These are phyloP conservation scores for Epicampocera succincta DNA, from an alignment of 2,888 invertebrate species.

Conservation along the genomic window DNA sequence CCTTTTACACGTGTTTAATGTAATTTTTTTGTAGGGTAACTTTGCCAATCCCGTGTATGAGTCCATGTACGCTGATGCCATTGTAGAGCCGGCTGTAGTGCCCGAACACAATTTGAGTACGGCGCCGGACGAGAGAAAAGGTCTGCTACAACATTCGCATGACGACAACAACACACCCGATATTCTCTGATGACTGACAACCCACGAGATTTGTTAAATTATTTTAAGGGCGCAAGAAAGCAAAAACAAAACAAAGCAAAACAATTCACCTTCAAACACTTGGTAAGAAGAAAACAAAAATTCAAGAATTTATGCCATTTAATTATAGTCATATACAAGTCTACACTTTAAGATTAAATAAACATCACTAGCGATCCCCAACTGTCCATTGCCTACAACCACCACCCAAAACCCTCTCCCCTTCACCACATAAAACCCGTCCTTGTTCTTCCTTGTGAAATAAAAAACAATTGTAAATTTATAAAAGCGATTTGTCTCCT, in stretches of 20 bases:
- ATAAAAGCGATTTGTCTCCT: slow-evolving; percentile 11
- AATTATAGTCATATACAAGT: slow-evolving; percentile 66
- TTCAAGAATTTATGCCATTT: slow-evolving; percentile 68
- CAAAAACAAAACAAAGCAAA: not conserved
- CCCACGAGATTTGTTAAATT: slow-evolving; percentile 75
- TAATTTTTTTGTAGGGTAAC: slow-evolving; percentile 83
- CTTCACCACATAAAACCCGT: not conserved
- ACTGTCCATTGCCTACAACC: not conserved
- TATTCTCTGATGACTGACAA: slow-evolving; percentile 81
- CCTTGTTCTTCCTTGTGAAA: too few species aligned
- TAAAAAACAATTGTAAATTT: slow-evolving; percentile 44
- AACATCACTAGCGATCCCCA: slow-evolving; percentile 17
- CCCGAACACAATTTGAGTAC: slow-evolving; percentile 77
- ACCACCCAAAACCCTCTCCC: not conserved
- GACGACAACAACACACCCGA: slow-evolving; percentile 82
- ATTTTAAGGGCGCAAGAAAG: not conserved
- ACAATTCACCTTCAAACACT: slow-evolving; percentile 33
- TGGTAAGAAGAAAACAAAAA: slow-evolving; percentile 43
- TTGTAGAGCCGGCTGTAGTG: slow-evolving; percentile 75
- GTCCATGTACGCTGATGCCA: slow-evolving; percentile 86
- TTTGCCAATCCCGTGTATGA: slow-evolving; percentile 95
- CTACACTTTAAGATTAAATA: slow-evolving; percentile 32
- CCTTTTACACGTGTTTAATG: not conserved
- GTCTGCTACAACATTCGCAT: slow-evolving; percentile 83
- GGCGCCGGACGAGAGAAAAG: slow-evolving; percentile 83